Base-by-base conservation (phyloP, 1,140 invertebrate species). In the Apis dorsata region DNA sequence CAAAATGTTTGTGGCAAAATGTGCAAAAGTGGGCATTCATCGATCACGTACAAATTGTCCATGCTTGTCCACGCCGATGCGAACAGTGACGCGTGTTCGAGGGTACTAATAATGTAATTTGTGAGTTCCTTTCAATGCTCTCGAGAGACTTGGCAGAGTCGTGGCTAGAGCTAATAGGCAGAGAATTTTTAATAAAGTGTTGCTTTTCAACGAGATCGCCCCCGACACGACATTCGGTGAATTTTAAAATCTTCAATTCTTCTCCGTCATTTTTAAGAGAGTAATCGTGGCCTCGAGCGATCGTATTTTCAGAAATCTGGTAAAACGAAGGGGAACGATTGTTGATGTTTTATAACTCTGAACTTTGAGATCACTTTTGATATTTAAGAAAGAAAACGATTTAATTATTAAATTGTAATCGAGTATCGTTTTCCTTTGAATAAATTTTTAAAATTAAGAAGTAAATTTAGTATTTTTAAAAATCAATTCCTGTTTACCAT, bases 71-170 rank as follows among this genome's bases (percentile, higher is more conserved):
- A 3, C 28, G n/a, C 8, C 63, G 34, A 57, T 68, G 51, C 68
- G 4, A 8, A 57, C 51, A 34, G 73, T 60, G 80, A 81, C 80
- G 80, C 80, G 55, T 81, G 80, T 81, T 63, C 57, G 71, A 76
- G 53, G 44, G 72, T 76, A 76, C 80, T 81, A 81, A 81, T 76
- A 69, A 76, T 69, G 62, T 81, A 81, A 81, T 81, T 81, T 81
- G 80, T 76, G 55, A 81, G 73, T 81, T 81, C 80, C 80, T 81
- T 81, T 81, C 73, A 76, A 76, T 17, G 53, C 63, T 81, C 63
- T 57, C 63, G 73, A 24, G 44, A n/a, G 73, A 34, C 34, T 68
- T 76, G n/a, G 15, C n/a, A 28, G 34, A 44, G 80, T 49, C n/a
- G 60, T 44, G 11, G 11, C 79, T 28, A 17, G 34, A 57, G 63